Evolutionary conservation across 1,140 invertebrate species (phyloP).

Genomic region (Neuroterus valhalla): DNA sequence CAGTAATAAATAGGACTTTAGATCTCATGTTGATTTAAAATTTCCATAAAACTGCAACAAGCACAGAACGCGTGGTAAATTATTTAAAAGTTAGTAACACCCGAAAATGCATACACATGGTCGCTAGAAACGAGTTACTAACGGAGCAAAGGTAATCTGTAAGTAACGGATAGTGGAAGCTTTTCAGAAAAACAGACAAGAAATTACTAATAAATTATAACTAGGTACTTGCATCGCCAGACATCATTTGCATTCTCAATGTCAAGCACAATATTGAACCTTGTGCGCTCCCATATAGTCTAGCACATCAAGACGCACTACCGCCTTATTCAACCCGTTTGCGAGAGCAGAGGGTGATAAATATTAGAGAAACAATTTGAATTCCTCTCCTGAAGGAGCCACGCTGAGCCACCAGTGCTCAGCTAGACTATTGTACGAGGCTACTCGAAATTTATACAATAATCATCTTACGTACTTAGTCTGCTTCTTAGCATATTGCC

Average conservation of each 20-base stretch:
- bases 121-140: neutral
- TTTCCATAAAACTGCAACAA: neutral
- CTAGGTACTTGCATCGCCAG: neutral
- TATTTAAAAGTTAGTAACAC: neutral
- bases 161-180: neutral
- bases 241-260: neutral
- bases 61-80: neutral
- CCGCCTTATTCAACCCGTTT: neutral
- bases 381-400: no score
- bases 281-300: neutral
- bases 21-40: no score
- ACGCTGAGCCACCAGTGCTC: no score
- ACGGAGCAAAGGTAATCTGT: neutral
- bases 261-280: neutral
- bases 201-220: neutral
- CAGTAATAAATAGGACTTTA: no score
- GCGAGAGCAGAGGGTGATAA: neutral
- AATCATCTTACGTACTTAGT: no score
- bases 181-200: neutral
- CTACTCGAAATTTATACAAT: no score
- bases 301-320: neutral
- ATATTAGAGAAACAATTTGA: slow-evolving; percentile 8
- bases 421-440: no score
- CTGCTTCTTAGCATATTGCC: no score
- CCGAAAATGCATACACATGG: neutral